phyloP scores from a whole-genome alignment of 2,888 invertebrate genomes.

The Noctua janthina region DNA sequence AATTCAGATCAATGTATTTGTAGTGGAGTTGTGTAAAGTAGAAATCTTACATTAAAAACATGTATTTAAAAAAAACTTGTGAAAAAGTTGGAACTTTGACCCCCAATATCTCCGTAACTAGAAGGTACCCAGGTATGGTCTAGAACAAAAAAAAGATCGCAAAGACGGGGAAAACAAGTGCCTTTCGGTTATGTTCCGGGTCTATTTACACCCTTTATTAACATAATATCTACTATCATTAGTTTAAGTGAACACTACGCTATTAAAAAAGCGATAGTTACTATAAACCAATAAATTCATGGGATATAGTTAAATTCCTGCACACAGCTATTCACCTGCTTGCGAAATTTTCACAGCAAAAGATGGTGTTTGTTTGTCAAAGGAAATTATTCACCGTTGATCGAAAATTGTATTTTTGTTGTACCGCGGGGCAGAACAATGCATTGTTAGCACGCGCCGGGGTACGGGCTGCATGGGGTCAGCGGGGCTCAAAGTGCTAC shows the following conservation, averaged over 20 bases:
- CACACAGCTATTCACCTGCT: background rate
- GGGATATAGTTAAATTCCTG: background rate
- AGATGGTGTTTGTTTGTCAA: constrained; percentile 17
- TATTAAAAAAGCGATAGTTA: background rate
- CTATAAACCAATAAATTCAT: background rate
- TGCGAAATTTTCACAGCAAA: background rate
- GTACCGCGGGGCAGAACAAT: constrained; percentile 5
- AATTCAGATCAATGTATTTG: background rate
- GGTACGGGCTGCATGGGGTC: background rate
- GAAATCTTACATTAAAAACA: no score
- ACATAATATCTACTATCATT: background rate
- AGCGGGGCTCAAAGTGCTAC: background rate
- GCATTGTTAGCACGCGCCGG: constrained; percentile 24
- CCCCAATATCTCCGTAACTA: no score
- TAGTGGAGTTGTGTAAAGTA: no score
- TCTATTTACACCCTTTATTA: background rate
- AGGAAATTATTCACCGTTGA: constrained; percentile 40
- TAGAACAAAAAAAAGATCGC: no score
- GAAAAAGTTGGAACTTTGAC: no score
- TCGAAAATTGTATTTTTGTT: constrained; percentile 35
- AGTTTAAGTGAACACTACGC: background rate
- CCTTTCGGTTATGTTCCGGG: no score
- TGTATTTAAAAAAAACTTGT: no score
- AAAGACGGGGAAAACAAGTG: no score
- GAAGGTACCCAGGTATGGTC: no score